These are phyloP conservation scores for Tetrapedia diversipes DNA, from an alignment of 2,888 invertebrate species.

Conservation along the genomic window DNA sequence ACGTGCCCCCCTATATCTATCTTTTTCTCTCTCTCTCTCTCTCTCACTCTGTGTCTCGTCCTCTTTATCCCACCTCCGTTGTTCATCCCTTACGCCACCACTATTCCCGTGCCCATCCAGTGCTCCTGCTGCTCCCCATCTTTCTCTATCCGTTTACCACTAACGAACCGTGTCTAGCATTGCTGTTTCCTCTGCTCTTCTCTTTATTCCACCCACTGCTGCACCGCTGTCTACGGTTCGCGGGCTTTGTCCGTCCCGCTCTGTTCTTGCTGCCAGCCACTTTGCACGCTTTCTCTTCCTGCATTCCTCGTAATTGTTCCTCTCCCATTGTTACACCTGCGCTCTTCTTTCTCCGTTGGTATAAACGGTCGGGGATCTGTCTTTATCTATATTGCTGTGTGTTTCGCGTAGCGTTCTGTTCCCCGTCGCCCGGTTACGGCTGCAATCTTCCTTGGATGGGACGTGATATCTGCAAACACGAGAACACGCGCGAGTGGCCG, in stretches of 20 bases:
- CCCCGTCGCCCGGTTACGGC: not conserved
- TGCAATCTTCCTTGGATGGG: slow-evolving; percentile 17
- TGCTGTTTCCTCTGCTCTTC: not conserved
- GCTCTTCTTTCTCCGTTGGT: too few relatives aligned
- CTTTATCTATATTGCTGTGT: not conserved
- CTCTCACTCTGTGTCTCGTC: not conserved
- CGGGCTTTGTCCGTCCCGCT: not conserved
- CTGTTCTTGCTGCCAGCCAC: not conserved
- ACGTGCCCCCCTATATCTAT: slow-evolving; percentile 38
- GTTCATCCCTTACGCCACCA: slow-evolving; percentile 32
- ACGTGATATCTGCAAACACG: slow-evolving; percentile 70
- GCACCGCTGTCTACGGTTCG: not conserved
- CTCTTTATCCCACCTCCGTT: not conserved
- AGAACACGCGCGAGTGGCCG: slow-evolving; percentile 23
- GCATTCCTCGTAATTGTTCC: not conserved
- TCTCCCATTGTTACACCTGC: not conserved
- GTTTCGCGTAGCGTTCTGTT: not conserved
- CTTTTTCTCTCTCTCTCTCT: slow-evolving; percentile 10
- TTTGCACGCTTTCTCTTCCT: not conserved
- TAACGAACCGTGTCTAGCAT: slow-evolving; percentile 15
- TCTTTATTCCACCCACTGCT: not conserved
- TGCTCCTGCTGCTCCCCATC: slow-evolving; percentile 10
- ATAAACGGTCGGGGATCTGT: not conserved
- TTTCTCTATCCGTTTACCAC: not conserved
- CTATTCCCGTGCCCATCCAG: slow-evolving; percentile 9